Conservation (phyloP, 2,113 vertebrate genomes). For the Dasyornis broadbenti region DNA sequence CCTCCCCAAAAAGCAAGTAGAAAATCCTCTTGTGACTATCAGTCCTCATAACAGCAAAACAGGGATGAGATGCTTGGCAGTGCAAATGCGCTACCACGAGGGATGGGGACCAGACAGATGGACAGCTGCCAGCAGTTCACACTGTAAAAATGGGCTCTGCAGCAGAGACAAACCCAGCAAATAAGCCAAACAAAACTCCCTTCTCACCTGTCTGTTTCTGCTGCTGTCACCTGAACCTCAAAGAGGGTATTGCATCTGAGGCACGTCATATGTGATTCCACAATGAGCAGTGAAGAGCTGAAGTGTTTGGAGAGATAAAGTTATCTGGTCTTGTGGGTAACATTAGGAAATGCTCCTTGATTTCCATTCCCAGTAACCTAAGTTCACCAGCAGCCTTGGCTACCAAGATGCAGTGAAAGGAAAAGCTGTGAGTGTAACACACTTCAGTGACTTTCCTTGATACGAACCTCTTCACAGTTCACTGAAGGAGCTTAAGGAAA, state of each 20-base stretch:
- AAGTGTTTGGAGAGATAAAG: not conserved
- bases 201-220: not conserved
- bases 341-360: not conserved
- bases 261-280: not conserved
- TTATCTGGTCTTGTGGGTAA: not conserved
- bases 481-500: slow-evolving; percentile 6
- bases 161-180: not conserved
- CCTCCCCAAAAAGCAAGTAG: not conserved
- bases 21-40: not conserved
- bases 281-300: not conserved
- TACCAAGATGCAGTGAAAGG: not conserved
- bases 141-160: not conserved
- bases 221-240: not conserved
- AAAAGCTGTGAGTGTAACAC: not conserved
- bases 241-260: not conserved
- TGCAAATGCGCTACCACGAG: accelerated
- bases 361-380: not conserved
- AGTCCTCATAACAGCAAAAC: not conserved
- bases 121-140: not conserved
- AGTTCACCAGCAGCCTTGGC: not conserved
- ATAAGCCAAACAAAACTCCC: not conserved
- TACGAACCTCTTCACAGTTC: not conserved
- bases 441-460: not conserved
- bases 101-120: not conserved
- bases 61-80: not conserved